Percentiles rank a stretch among this genome's conserved stretches.
Conservation (phyloP, 1,140 invertebrate species). For the Bathynomus jamesi region DNA sequence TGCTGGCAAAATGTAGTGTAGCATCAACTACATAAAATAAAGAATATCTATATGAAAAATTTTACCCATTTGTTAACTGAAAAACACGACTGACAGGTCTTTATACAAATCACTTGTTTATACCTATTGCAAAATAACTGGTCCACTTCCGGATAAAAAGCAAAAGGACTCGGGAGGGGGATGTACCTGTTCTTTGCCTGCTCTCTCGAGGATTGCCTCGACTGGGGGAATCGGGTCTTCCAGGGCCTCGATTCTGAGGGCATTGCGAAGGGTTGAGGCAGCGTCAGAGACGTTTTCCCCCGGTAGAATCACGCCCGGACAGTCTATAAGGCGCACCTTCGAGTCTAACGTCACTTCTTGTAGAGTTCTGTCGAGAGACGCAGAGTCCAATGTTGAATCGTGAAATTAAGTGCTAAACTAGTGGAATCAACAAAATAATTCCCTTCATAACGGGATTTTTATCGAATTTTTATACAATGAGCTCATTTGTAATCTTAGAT, state of each 20-base stretch:
- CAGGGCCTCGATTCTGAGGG: neutral
- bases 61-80: neutral
- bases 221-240: neutral
- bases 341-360: neutral
- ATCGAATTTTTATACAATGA: too few species aligned
- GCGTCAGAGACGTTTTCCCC: neutral
- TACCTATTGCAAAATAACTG: neutral
- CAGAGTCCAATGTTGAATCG: too few species aligned
- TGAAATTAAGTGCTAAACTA: too few species aligned
- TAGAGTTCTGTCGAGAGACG: neutral
- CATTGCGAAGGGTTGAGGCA: neutral
- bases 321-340: neutral
- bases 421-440: too few species aligned
- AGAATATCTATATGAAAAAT: neutral
- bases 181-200: neutral
- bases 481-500: too few species aligned
- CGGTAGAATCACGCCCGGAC: neutral
- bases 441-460: too few species aligned
- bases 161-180: neutral
- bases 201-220: neutral
- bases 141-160: neutral
- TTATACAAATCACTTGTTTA: neutral
- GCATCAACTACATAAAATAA: too few species aligned
- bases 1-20: too few species aligned
- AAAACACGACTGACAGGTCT: neutral